Conservation (phyloP, 2,888 invertebrate species). For the Pollenia labialis region DNA sequence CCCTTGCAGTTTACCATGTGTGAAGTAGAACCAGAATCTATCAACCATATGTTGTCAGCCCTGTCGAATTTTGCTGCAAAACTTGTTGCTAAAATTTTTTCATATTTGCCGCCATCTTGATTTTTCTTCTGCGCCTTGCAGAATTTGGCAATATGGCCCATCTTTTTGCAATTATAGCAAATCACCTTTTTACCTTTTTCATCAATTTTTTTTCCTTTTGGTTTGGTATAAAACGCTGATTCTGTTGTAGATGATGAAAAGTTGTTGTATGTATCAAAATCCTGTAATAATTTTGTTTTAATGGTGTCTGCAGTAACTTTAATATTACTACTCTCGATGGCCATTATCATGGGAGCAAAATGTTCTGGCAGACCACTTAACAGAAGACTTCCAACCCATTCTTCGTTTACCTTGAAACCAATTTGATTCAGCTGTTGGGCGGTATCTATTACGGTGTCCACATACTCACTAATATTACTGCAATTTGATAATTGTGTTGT, state of each 20-base stretch:
- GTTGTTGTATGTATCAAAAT: constrained; percentile 45
- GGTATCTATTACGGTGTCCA: constrained; percentile 50
- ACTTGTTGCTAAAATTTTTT: too few species aligned
- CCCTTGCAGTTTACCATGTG: too few species aligned
- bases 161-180: too few species aligned
- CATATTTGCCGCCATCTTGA: too few species aligned
- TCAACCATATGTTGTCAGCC: too few species aligned
- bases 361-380: constrained; percentile 45
- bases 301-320: constrained; percentile 33
- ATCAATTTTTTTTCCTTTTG: too few species aligned
- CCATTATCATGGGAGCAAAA: constrained; percentile 61
- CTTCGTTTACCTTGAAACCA: constrained; percentile 51
- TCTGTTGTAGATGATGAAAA: constrained; percentile 9
- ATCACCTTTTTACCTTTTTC: too few species aligned
- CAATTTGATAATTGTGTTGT: constrained; percentile 56
- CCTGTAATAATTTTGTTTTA: constrained; percentile 23
- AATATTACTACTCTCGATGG: constrained; percentile 50
- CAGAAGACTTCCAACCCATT: constrained; percentile 50
- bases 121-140: too few species aligned
- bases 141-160: too few species aligned
- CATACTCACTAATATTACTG: constrained; percentile 40
- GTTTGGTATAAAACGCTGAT: constrained; percentile 7
- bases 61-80: too few species aligned
- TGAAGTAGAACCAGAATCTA: too few species aligned
- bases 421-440: constrained; percentile 60